Percentiles rank a stretch among this genome's conserved stretches.
These are phyloP conservation scores for Pomatostomus ruficeps DNA, from an alignment of 2,113 vertebrate genomes.

Conservation along the genomic window DNA sequence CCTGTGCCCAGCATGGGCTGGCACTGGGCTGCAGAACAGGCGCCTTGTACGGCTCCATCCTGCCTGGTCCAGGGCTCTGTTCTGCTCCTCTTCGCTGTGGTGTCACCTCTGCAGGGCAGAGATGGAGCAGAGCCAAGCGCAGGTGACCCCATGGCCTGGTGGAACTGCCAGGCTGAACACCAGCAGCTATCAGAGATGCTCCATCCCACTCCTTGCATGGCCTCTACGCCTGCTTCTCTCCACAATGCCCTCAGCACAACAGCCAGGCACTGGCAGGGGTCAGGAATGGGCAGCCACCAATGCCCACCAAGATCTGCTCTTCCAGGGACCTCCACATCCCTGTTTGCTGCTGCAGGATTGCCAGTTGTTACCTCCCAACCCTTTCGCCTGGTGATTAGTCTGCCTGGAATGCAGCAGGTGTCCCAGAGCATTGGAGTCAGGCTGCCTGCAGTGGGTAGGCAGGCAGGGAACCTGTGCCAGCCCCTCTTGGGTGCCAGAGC, in stretches of 20 bases:
- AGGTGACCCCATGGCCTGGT: accelerated
- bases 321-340: neutral
- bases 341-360: neutral
- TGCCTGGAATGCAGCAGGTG: neutral
- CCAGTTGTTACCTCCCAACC: neutral
- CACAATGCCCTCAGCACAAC: neutral
- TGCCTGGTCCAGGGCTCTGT: accelerated
- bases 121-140: accelerated
- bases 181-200: neutral
- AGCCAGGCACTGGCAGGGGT: neutral
- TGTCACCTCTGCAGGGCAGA: neutral
- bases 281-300: accelerated
- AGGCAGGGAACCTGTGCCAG: neutral
- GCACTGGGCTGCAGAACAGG: neutral
- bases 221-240: neutral
- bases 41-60: accelerated
- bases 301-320: neutral
- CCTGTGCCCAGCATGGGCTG: neutral
- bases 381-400: neutral
- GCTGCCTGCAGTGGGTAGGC: neutral
- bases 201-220: neutral
- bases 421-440: neutral
- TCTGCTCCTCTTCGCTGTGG: accelerated
- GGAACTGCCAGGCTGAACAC: neutral
- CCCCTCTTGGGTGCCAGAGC: neutral